Base-by-base conservation (phyloP, 2,888 invertebrate species). In the Sycophila texana region DNA sequence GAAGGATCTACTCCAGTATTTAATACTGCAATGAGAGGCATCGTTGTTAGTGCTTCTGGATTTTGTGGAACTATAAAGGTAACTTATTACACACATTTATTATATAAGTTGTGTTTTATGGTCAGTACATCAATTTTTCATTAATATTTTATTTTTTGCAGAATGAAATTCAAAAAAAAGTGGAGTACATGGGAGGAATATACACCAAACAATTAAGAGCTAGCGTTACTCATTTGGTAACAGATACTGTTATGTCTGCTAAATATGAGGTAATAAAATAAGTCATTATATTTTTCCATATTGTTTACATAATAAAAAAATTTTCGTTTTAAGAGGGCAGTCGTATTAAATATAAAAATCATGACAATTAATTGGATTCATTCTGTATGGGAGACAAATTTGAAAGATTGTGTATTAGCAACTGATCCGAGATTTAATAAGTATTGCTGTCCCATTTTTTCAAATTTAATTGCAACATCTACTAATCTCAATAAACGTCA, bases 281-380 rank as follows among this genome's bases (percentile, higher is more conserved):
- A 26, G 26, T 26, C 26, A n/a, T 63, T 63, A 12, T 47, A n/a
- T 3, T 22, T n/a, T 39, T 16, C 1, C 16, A 39, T 63, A 14
- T 13, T 14, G 12, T 57, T 53, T 61, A 10, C 18, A 61, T 18
- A 63, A 47, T 47, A n/a, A 22, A 66, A 49, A n/a, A 16, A 22
- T 78, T 51, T 51, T 58, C 55, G 65, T 2, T 61, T 89, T 14
- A 87, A 95, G 95, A 94, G 93, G 90, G 96, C 96, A 18, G 92
- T 93, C 39, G 93, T 93, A 86, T 91, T 91, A 84, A 93, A 93
- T 18, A 86, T 72, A 93, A 95, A 78, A 49, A 92, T 98, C 13
- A 95, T 98, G 94, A 92, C 93, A 4, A 92, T 93, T 12, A 92
- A 93, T 18, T 98, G 98, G 98, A 92, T 98, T 0, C 91, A 94